Evolutionary conservation across 35 echinoderm and acorn worm genomes (phyloP), one percentile per base, ranked within the genome.

Genomic region (Amphiura filiformis): DNA sequence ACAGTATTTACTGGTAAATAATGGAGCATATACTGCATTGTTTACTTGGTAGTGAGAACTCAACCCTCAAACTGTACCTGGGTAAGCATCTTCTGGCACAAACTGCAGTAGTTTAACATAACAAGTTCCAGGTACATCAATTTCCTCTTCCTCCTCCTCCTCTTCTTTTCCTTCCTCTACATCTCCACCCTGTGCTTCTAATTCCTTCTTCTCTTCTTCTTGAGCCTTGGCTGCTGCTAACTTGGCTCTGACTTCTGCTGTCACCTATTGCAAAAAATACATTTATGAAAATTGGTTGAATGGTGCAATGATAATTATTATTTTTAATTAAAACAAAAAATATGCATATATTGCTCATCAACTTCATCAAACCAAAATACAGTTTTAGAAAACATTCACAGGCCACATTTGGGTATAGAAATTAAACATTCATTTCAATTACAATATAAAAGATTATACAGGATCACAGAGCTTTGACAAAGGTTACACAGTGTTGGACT

Each of bases 31-130:
- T n/a, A n/a, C n/a, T 61, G 56, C n/a, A 18, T 61, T 61, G 56
- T 18, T 15, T 61, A 15, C 56, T 61, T 61, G 61, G 13, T n/a
- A 70, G 0, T 9, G 61, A 0, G 61, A 0, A 23, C 64, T 28
- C 23, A 17, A n/a, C n/a, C n/a, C n/a, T n/a, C n/a, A n/a, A n/a
- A n/a, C n/a, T n/a, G 0, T 56, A 83, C 81, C 81, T 83, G 81
- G 81, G 44, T 49, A 47, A 47, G 52, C 81, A 32, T 56, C 81
- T 28, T 83, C 22, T 49, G 40, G 7, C 26, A 83, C 34, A 34
- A 31, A 15, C 34, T 49, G 15, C n/a, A 83, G 34, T 14, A 83
- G 81, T 31, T 83, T 83, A 31, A 83, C 34, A 83, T 83, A 83
- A 15, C 81, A 83, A 49, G 38, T 34, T 49, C 39, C 39, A 20